A percentile compares a stretch with the other conserved stretches of the same genome.
phyloP scores from a whole-genome alignment of 2,113 vertebrate species.

The Dolichallabes microphthalmus region DNA sequence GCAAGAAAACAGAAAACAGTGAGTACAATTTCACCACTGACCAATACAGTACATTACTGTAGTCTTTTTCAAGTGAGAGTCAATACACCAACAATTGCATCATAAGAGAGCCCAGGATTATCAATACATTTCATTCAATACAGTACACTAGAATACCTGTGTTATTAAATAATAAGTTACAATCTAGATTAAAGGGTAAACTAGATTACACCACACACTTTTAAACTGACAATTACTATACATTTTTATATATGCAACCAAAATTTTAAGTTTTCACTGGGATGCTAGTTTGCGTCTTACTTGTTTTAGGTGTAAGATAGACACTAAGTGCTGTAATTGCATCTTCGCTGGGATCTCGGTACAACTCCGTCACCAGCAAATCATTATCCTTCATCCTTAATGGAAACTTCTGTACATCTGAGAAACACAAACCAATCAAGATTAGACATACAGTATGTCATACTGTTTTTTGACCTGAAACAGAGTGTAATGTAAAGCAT shows the following conservation, averaged over 20 bases:
- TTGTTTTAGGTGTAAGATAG: constrained; percentile 91
- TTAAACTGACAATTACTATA: neutral
- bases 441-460: neutral
- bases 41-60: neutral
- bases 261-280: neutral
- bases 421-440: neutral
- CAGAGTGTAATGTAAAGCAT: neutral
- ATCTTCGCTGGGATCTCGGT: constrained; percentile 85
- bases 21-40: too few relatives aligned
- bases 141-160: neutral
- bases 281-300: constrained; percentile 60
- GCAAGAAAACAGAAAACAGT: too few relatives aligned
- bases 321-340: constrained; percentile 89
- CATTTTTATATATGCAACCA: neutral
- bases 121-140: neutral
- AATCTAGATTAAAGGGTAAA: neutral
- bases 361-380: constrained; percentile 88
- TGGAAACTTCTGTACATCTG: constrained; percentile 91
- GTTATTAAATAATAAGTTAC: neutral
- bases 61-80: neutral
- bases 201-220: neutral
- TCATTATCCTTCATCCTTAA: constrained; percentile 93
- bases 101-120: neutral
- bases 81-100: neutral
- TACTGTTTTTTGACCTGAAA: neutral